Evolutionary conservation across 2,113 vertebrate genomes (phyloP), one percentile per base, ranked within the genome.

Genomic region (Caracal caracal): DNA sequence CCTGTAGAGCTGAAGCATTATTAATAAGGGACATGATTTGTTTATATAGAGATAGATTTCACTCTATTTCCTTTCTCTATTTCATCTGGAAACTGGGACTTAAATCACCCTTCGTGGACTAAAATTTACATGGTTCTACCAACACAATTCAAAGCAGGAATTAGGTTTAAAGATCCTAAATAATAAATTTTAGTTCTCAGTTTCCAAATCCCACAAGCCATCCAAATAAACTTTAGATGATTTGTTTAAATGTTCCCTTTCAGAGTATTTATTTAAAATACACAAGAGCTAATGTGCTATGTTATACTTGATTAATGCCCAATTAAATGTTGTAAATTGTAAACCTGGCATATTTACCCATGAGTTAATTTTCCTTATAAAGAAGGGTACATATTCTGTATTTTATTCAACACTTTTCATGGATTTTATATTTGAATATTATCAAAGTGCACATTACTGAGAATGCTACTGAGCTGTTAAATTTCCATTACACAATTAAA

Each of bases 401-500:
- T 92, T 47, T 84, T 85, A 35, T 37, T 96, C 37, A 81, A 87
- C 1, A 81, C 56, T 78, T 93, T 93, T 70, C 51, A 81, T 96
- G 93, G 94, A 98, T 97, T 98, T 98, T 98, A 98, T 97, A 95
- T 97, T 98, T 97, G 84, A 97, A 98, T 97, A 97, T 98, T 97
- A 98, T 91, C 95, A 98, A 98, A 98, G 97, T 98, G 97, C 95
- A 96, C 95, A 96, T 98, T 98, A 98, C 96, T 97, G 95, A 97
- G 98, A 98, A 97, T 97, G 94, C 94, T 97, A 97, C 96, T 98
- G 96, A 98, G 92, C 94, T 98, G 97, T 98, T 98, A 95, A 97
- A 98, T 98, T 98, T 96, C 95, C 97, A 96, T 98, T 98, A 98
- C 97, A 94, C 93, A 96, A 96, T 98, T 95, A 97, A 98, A 98